Evolutionary conservation across 2,113 vertebrate species (phyloP).

Genomic region (Leiothrix lutea): DNA sequence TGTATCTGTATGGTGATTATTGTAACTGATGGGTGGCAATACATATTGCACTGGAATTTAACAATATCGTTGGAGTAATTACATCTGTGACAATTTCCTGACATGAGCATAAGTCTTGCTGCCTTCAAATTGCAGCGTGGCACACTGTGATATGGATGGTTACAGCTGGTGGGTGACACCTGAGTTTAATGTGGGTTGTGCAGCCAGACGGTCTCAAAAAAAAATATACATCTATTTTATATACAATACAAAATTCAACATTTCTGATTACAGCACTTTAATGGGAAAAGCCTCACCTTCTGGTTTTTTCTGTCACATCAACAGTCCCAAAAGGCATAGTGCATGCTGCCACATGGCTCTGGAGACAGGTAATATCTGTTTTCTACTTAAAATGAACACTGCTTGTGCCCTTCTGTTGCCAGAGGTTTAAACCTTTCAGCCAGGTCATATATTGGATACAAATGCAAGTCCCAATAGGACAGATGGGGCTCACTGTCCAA

Average conservation of each 20-base stretch:
- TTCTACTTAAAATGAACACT: not conserved
- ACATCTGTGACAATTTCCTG: slow-evolving; percentile 7
- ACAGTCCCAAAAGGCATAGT: too few relatives aligned
- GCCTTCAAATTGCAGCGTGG: not conserved
- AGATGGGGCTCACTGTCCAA: accelerated
- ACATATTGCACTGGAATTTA: not conserved
- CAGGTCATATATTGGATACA: not conserved
- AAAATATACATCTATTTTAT: not conserved
- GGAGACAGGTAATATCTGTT: not conserved
- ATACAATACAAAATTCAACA: not conserved
- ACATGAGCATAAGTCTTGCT: not conserved
- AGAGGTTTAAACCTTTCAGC: not conserved
- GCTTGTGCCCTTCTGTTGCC: not conserved
- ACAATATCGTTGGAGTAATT: not conserved
- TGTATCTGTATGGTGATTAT: not conserved
- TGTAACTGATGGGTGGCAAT: not conserved
- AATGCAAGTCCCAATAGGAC: not conserved
- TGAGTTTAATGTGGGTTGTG: not conserved
- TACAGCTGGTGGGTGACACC: not conserved
- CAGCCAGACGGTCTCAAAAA: not conserved
- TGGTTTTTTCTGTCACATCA: not conserved
- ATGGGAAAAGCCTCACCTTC: accelerated
- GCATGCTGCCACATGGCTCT: not conserved
- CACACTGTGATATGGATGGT: not conserved
- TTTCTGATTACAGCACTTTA: not conserved